A percentile compares a stretch with the other conserved stretches of the same genome.
Evolutionary conservation across 2,888 invertebrate species (phyloP).

Genomic region (Tubiluchus corallicola): DNA sequence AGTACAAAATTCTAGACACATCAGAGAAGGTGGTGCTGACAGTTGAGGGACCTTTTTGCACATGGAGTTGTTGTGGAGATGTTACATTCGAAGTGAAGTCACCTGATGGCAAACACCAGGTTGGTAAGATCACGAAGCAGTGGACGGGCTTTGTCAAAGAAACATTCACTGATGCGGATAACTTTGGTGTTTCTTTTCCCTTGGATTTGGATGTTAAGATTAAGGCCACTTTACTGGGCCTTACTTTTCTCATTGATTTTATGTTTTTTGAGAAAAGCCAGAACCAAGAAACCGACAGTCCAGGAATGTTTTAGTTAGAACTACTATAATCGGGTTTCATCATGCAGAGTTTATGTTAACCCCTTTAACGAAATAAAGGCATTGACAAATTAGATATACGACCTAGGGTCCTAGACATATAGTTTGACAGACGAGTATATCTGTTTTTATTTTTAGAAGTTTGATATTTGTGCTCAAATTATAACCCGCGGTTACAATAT

Average conservation of each 20-base stretch:
- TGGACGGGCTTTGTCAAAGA: conserved; percentile 26
- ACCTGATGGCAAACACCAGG: conserved; percentile 13
- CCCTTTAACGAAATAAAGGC: too few relatives aligned
- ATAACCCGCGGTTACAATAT: too few relatives aligned
- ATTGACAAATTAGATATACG: too few relatives aligned
- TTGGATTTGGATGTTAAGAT: conserved; percentile 25
- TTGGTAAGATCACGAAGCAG: conserved; percentile 25
- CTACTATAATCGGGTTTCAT: too few relatives aligned
- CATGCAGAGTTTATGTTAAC: too few relatives aligned
- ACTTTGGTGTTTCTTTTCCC: conserved; percentile 27
- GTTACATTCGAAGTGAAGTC: too few relatives aligned
- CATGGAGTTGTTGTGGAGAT: conserved; percentile 9
- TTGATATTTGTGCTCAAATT: too few relatives aligned
- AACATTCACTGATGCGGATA: conserved; percentile 29
- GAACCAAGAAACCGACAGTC: conserved; percentile 15
- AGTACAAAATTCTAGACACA: conserved; percentile 8
- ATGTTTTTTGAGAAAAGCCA: conserved; percentile 26
- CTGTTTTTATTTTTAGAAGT: too few relatives aligned
- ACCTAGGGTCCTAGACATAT: too few relatives aligned
- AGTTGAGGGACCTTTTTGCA: conserved; percentile 10
- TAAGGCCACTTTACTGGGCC: conserved; percentile 25
- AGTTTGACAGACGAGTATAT: too few relatives aligned
- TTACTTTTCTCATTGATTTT: conserved; percentile 27
- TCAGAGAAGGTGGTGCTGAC: conserved; percentile 4
- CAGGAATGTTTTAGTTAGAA: conserved; percentile 12